Percentiles rank a stretch among this genome's conserved stretches.
These are phyloP conservation scores for Lucilia cuprina DNA, from an alignment of 1,140 invertebrate species.

Conservation along the genomic window DNA sequence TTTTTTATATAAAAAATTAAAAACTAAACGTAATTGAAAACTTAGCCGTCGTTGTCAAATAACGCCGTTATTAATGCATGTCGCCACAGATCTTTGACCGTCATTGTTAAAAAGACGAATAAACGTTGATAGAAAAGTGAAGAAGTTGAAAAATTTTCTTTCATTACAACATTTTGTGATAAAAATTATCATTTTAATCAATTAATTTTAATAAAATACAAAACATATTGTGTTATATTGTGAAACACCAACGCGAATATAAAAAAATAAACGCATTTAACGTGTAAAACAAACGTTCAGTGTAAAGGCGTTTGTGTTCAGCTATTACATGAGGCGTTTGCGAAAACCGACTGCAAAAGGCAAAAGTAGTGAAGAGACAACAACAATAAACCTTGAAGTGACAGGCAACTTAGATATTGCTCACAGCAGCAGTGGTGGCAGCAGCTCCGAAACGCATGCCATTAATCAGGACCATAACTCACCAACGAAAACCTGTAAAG, in stretches of 20 bases:
- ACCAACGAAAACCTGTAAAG: neutral
- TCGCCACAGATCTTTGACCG: too few relatives aligned
- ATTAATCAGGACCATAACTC: neutral
- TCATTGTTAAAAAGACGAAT: neutral
- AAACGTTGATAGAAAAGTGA: neutral
- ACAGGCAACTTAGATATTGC: neutral
- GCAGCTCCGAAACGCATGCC: slow-evolving; percentile 19
- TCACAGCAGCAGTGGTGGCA: neutral
- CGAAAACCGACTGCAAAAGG: slow-evolving; percentile 26
- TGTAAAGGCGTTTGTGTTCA: neutral
- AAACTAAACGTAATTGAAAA: too few relatives aligned
- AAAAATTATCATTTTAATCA: neutral
- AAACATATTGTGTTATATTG: neutral
- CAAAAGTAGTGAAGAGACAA: slow-evolving; percentile 21
- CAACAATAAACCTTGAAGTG: slow-evolving; percentile 3
- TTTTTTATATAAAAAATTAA: too few relatives aligned
- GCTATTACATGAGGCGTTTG: slow-evolving; percentile 28
- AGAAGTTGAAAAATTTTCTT: neutral
- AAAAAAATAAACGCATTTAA: neutral
- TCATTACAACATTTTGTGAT: neutral
- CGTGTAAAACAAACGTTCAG: neutral
- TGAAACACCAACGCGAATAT: neutral
- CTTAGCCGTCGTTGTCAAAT: too few relatives aligned
- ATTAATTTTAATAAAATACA: neutral
- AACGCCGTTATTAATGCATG: too few relatives aligned